A percentile compares a stretch with the other conserved stretches of the same genome.
Conservation (phyloP, 2,797 vertebrate species). For the Gymnoscopelus microlampas region DNA sequence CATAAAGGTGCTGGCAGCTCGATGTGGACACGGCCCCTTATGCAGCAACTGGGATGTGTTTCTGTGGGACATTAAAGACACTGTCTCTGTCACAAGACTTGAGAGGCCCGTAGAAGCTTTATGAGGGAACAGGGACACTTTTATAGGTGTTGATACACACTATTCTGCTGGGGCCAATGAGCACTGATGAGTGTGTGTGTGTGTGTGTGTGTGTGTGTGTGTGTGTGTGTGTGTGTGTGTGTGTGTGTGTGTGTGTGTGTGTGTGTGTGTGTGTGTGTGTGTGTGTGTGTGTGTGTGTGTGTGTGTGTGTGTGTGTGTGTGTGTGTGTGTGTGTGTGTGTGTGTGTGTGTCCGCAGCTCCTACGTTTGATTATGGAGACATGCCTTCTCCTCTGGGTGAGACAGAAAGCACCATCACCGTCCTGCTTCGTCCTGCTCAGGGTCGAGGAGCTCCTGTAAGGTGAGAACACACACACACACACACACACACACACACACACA, state of each 20-base stretch:
- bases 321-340: too few species aligned
- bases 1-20: background rate
- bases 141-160: background rate
- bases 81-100: conserved; percentile 22
- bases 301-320: too few species aligned
- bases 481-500: too few species aligned
- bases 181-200: background rate
- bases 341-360: too few species aligned
- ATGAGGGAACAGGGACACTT: conserved; percentile 17
- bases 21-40: too few species aligned
- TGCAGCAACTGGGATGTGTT: conserved; percentile 6
- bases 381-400: too few species aligned
- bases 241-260: conserved; percentile 23
- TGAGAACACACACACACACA: too few species aligned
- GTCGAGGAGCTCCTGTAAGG: too few species aligned
- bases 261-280: background rate
- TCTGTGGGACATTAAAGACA: conserved; percentile 26
- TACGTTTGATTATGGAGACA: too few species aligned
- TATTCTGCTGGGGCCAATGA: conserved; percentile 23
- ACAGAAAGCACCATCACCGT: too few species aligned
- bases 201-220: background rate
- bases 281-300: too few species aligned
- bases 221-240: conserved; percentile 26
- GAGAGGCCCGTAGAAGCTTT: conserved; percentile 20
- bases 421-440: too few species aligned